Conservation (phyloP, 2,113 vertebrate genomes). For the Spilogale gracilis region DNA sequence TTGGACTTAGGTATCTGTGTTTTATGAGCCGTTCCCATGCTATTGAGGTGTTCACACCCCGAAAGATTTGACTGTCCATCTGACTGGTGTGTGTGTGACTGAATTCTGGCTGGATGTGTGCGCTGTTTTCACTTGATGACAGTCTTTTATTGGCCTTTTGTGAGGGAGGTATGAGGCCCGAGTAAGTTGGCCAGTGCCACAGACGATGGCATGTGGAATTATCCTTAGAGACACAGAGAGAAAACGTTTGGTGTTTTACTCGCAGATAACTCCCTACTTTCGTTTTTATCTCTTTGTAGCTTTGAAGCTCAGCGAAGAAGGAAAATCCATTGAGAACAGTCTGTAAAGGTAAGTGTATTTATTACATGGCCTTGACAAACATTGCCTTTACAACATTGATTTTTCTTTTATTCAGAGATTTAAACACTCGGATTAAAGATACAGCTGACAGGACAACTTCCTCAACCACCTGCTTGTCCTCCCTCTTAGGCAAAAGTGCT, state of each 20-base stretch:
- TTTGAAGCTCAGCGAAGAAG: constrained; percentile 77
- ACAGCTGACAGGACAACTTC: constrained; percentile 87
- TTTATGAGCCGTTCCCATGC: neutral
- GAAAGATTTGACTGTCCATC: neutral
- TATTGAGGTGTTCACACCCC: neutral
- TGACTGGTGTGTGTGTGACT: neutral
- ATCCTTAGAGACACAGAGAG: constrained; percentile 34
- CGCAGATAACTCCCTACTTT: constrained; percentile 54
- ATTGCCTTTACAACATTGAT: constrained; percentile 87
- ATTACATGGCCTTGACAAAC: constrained; percentile 86
- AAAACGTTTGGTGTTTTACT: constrained; percentile 58
- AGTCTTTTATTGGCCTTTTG: constrained; percentile 36
- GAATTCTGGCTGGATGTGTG: neutral
- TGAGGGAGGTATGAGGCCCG: neutral
- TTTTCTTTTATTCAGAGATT: constrained; percentile 84
- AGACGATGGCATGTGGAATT: constrained; percentile 47
- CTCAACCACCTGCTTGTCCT: constrained; percentile 82
- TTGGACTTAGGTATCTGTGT: neutral
- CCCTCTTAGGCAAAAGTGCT: constrained; percentile 75
- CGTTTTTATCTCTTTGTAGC: constrained; percentile 72
- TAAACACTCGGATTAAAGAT: constrained; percentile 87
- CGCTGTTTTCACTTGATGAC: neutral
- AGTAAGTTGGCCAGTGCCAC: neutral
- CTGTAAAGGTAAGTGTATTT: constrained; percentile 88
- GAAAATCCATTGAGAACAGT: constrained; percentile 78